A percentile compares a stretch with the other conserved stretches of the same genome.
Evolutionary conservation across 2,888 invertebrate genomes (phyloP).

Genomic region (Ptycholaimellus sp.): DNA sequence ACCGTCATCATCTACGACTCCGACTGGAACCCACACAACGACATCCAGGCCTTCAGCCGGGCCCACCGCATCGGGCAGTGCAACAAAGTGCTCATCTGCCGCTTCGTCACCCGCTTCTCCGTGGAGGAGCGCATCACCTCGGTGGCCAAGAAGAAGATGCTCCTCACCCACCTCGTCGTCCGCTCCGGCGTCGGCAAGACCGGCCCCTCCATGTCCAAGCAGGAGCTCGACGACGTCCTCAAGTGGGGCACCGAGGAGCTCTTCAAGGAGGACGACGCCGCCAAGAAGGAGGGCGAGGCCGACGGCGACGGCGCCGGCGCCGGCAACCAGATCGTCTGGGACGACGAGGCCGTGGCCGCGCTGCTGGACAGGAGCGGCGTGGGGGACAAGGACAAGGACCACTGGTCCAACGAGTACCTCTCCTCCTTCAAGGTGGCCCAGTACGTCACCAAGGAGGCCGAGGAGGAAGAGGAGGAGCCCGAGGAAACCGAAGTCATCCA

Average conservation of each 20-base stretch:
- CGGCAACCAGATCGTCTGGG: too few relatives aligned
- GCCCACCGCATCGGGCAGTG: conserved; percentile 98
- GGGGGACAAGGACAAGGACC: conserved; percentile 33
- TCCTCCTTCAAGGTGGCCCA: conserved; percentile 77
- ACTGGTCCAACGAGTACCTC: conserved; percentile 88
- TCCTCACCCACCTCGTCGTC: conserved; percentile 90
- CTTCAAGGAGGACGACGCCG: conserved; percentile 80
- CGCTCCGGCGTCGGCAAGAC: conserved; percentile 74
- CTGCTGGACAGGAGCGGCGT: conserved; percentile 48
- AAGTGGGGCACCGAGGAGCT: conserved; percentile 94
- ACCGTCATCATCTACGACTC: conserved; percentile 97
- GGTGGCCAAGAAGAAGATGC: conserved; percentile 91
- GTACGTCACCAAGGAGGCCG: conserved; percentile 45
- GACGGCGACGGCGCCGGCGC: too few relatives aligned
- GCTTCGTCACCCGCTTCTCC: conserved; percentile 91
- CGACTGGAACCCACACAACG: conserved; percentile 99
- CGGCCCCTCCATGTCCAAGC: conserved; percentile 65
- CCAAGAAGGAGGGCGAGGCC: too few relatives aligned
- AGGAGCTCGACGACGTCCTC: conserved; percentile 91
- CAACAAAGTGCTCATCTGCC: conserved; percentile 96
- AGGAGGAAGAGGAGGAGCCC: conserved; percentile 60
- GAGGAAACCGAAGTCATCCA: conserved; percentile 76
- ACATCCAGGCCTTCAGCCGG: conserved; percentile 51
- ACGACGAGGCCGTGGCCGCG: conserved; percentile 74
- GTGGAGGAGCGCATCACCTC: conserved; percentile 97